Conservation (phyloP, 2,113 vertebrate species). For the Arizona elegans region DNA sequence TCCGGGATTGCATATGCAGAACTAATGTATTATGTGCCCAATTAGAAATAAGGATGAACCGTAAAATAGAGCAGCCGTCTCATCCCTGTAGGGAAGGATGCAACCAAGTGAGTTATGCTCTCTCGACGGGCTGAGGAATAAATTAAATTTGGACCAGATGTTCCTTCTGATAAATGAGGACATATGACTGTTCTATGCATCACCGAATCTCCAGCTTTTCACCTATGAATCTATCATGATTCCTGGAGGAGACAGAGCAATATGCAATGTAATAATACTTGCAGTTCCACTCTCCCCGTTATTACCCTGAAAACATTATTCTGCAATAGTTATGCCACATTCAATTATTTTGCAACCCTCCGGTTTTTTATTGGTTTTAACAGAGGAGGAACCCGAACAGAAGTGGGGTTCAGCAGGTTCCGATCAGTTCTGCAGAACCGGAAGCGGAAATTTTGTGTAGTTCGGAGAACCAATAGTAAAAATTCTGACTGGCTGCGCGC, state of each 20-base stretch:
- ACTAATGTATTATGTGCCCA: neutral
- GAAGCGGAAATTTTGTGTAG: too few species aligned
- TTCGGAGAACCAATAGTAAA: too few species aligned
- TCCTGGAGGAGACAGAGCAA: neutral
- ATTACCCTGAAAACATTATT: neutral
- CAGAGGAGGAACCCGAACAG: neutral
- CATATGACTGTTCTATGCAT: neutral
- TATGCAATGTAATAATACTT: neutral
- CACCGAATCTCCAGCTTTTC: neutral
- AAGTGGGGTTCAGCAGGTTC: too few species aligned
- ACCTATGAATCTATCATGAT: neutral
- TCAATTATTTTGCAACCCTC: neutral
- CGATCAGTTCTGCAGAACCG: too few species aligned
- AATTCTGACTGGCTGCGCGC: too few species aligned
- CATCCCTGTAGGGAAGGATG: neutral
- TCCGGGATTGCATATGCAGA: neutral
- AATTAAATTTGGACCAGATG: neutral
- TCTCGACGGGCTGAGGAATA: neutral
- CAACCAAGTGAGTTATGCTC: neutral
- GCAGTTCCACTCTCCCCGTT: neutral
- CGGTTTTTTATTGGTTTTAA: neutral
- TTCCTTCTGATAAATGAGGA: neutral
- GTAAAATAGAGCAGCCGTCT: neutral
- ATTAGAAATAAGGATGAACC: neutral
- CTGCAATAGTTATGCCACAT: neutral